Base-by-base conservation (phyloP, 2,888 invertebrate species). In the Ophion ellenae region DNA sequence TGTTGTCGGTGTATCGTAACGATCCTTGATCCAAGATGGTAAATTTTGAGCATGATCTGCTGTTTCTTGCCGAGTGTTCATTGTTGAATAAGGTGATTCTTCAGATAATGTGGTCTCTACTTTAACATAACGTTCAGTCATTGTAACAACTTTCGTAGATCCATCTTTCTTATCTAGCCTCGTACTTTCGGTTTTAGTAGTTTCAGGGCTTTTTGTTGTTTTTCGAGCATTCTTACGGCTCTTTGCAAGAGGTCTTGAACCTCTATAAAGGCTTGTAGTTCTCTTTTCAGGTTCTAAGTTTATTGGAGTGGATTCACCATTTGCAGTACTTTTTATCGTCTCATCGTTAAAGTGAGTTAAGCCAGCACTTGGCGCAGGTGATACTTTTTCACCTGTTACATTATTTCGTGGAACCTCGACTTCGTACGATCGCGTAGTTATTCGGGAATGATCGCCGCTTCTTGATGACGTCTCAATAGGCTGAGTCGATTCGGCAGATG, bases 401-500 rank as follows among this genome's bases (percentile, higher is more conserved):
- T 74, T 40, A 81, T 40, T 67, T 57, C 24, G 10, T n/a, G 20
- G 36, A 61, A 63, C 36, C 10, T 75, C 63, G 11, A 24, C 14
- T 14, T 53, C 40, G 47, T 24, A 36, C 20, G 70, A 64, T 17
- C 69, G 20, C 0, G 64, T 57, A 6, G 69, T 64, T 24, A 9
- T 79, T 45, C 32, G 69, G 11, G 24, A 24, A 47, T 79, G 64
- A 70, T 14, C 17, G 40, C 20, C 64, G 28, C n/a, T 76, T 53
- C 63, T 57, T n/a, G 57, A 53, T 2, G 74, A 61, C 24, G 66
- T 53, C 20, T 47, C 28, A 32, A 36, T n/a, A 1, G 45, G 70
- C 40, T 24, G 3, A 3, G 7, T 45, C 10, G 75, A 36, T 67
- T 66, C 79, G 5, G 53, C 17, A 5, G n/a, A 11, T 20, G 61